These are phyloP conservation scores for Drosophila histrio DNA, from an alignment of 2,888 invertebrate species.

Conservation along the genomic window DNA sequence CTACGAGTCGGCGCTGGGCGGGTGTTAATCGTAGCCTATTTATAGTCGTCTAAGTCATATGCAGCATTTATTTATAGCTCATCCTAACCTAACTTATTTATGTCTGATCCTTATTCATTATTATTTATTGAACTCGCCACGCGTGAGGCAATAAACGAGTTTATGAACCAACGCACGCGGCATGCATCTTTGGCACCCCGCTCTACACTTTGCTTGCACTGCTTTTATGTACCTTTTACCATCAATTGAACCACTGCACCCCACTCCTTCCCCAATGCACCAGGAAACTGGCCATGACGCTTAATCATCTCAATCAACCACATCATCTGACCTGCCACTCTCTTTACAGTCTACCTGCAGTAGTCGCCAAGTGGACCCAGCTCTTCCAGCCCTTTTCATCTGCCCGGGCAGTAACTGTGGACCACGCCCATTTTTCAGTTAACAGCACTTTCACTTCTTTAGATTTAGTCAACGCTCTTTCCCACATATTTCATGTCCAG, in stretches of 20 bases:
- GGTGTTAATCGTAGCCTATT: constrained; percentile 33
- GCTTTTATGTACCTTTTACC: constrained; percentile 43
- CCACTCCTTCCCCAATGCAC: constrained; percentile 13
- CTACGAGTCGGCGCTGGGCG: constrained; percentile 4
- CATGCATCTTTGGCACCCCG: constrained; percentile 59
- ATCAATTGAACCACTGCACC: constrained; percentile 19
- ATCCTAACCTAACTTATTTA: constrained; percentile 67
- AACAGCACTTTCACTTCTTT: constrained; percentile 41
- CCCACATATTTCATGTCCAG: constrained; percentile 27
- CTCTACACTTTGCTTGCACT: constrained; percentile 40
- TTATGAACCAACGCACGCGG: constrained; percentile 56
- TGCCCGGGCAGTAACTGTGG: constrained; percentile 56
- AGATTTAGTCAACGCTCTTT: constrained; percentile 38
- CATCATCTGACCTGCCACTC: constrained; percentile 69
- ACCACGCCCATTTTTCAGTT: constrained; percentile 49
- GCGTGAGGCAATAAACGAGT: constrained; percentile 58
- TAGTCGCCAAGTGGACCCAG: constrained; percentile 61
- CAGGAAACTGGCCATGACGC: constrained; percentile 33
- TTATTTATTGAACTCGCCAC: constrained; percentile 35
- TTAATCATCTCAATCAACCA: constrained; percentile 33
- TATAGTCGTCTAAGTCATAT: constrained; percentile 78
- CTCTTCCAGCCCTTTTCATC: constrained; percentile 55
- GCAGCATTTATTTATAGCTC: constrained; percentile 60
- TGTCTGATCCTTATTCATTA: constrained; percentile 33
- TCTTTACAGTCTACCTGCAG: constrained; percentile 76